phyloP scores from a whole-genome alignment of 2,797 vertebrate species.

The Percopsis omiscomaycus region DNA sequence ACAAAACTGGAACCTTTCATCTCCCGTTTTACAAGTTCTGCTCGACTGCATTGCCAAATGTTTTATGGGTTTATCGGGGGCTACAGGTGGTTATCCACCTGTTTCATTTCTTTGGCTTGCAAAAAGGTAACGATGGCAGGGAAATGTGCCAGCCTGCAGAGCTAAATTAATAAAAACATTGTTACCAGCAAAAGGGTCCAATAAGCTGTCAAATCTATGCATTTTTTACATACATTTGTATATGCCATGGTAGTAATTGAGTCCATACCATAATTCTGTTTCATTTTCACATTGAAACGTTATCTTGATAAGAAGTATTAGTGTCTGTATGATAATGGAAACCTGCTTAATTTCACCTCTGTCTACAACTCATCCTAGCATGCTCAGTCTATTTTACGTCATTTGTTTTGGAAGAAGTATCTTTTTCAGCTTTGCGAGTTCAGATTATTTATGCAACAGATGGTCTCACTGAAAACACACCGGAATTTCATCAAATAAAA shows the following conservation, averaged over 20 bases:
- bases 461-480: no score
- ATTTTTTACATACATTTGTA: not conserved
- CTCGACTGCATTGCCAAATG: not conserved
- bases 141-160: not conserved
- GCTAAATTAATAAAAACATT: not conserved
- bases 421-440: no score
- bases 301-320: no score
- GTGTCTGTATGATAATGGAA: no score
- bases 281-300: no score
- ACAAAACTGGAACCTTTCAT: slow-evolving; percentile 21
- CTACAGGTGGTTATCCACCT: slow-evolving; percentile 22
- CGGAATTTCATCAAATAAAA: no score
- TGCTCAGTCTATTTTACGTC: no score
- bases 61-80: not conserved
- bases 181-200: not conserved
- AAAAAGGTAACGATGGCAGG: slow-evolving; percentile 3
- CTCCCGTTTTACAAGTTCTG: slow-evolving; percentile 22
- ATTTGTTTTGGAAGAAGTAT: no score
- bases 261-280: no score
- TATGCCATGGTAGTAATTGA: not conserved
- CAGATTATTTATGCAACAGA: no score
- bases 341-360: no score
- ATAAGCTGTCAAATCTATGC: not conserved
- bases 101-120: slow-evolving; percentile 12
- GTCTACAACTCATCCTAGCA: no score